A percentile compares a stretch with the other conserved stretches of the same genome.
phyloP scores from a whole-genome alignment of 1,140 invertebrate species.

The Steinernema khuongi region DNA sequence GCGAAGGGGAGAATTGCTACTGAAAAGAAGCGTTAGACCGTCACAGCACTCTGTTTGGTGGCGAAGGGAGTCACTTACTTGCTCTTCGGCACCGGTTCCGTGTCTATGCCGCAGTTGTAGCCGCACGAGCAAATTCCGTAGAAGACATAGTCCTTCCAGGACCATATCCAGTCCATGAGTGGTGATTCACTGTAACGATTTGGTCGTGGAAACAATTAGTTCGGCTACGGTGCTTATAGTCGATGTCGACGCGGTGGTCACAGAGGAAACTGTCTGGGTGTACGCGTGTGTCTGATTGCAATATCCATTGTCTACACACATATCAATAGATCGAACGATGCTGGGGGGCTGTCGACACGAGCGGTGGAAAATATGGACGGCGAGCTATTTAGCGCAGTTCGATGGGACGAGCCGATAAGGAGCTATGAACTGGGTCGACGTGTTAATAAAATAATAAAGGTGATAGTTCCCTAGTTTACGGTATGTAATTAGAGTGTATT shows the following conservation, averaged over 20 bases:
- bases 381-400: conserved; percentile 6
- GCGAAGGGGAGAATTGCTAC: conserved; percentile 37
- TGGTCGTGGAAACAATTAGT: too few species aligned
- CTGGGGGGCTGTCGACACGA: neutral
- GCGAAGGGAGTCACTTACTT: conserved; percentile 27
- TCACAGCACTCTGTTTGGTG: conserved; percentile 12
- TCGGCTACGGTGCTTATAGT: too few species aligned
- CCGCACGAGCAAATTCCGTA: conserved; percentile 44
- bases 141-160: conserved; percentile 46
- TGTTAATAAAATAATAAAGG: conserved; percentile 3
- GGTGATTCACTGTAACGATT: neutral
- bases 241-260: neutral
- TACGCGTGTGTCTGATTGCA: neutral
- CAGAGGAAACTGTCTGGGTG: neutral
- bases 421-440: conserved; percentile 12
- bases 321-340: neutral
- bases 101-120: conserved; percentile 23
- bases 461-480: neutral
- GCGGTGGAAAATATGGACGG: conserved; percentile 6
- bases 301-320: neutral
- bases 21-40: conserved; percentile 27
- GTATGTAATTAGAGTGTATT: neutral
- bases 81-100: conserved; percentile 34
- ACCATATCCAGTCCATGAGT: conserved; percentile 48
- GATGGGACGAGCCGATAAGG: conserved; percentile 5